Evolutionary conservation across 1,140 invertebrate species (phyloP).

Genomic region (Tetraneura akinire): DNA sequence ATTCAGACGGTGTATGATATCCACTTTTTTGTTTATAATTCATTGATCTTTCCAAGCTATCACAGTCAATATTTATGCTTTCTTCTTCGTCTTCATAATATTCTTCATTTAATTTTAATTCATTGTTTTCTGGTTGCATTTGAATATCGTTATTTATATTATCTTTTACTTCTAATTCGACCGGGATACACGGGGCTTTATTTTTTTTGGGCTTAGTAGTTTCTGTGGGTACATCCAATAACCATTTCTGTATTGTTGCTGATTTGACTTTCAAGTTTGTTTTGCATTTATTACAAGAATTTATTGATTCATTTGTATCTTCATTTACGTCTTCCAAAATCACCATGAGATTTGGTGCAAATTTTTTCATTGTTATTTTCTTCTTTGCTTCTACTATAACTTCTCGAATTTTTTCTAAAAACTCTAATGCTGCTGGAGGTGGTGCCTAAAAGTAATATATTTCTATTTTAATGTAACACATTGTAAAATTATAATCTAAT

Average conservation of each 20-base stretch:
- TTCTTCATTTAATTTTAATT: not conserved
- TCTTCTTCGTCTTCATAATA: conserved; percentile 6
- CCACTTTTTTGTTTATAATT: conserved; percentile 57
- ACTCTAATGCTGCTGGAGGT: conserved; percentile 82
- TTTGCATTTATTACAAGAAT: conserved; percentile 30
- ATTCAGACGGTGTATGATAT: conserved; percentile 66
- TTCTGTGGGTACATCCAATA: conserved; percentile 32
- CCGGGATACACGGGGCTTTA: not conserved
- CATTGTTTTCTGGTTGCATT: not conserved
- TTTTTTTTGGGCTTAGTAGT: conserved; percentile 17
- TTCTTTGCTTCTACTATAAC: conserved; percentile 84
- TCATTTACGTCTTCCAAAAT: conserved; percentile 76
- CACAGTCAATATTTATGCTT: conserved; percentile 61
- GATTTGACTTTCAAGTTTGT: conserved; percentile 23
- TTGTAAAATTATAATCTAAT: not conserved
- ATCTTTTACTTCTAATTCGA: not conserved
- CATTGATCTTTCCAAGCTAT: conserved; percentile 71
- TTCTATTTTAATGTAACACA: not conserved
- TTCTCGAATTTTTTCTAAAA: conserved; percentile 82
- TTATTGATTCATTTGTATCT: conserved; percentile 50
- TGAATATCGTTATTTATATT: not conserved
- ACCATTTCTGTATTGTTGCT: conserved; percentile 39
- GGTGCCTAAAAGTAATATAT: conserved; percentile 67
- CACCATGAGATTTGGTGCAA: conserved; percentile 73
- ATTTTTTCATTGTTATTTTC: conserved; percentile 79